These are phyloP conservation scores for Stenodema calcarata DNA, from an alignment of 2,888 invertebrate species.

Conservation along the genomic window DNA sequence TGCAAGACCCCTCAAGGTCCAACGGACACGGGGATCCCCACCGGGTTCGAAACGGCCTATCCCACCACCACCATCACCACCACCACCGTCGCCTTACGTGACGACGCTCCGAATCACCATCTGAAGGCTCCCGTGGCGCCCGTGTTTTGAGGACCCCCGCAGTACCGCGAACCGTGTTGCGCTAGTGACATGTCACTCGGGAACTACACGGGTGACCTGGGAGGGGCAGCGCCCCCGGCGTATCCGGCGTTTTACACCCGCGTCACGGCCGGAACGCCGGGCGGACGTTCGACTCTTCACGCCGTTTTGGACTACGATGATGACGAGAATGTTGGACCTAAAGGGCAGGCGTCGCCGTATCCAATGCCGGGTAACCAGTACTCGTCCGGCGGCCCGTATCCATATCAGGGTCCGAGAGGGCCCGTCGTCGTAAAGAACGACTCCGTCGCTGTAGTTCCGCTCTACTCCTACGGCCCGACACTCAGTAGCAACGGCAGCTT, in stretches of 20 bases:
- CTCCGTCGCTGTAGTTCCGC: slow-evolving; percentile 83
- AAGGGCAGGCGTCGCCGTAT: slow-evolving; percentile 28
- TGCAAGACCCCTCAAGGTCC: background rate
- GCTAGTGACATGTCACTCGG: slow-evolving; percentile 40
- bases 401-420: slow-evolving; percentile 83
- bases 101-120: background rate
- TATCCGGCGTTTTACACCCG: slow-evolving; percentile 59
- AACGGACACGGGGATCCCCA: background rate
- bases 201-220: slow-evolving; percentile 22
- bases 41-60: background rate
- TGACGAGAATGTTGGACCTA: slow-evolving; percentile 58
- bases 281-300: slow-evolving; percentile 71
- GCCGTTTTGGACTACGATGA: slow-evolving; percentile 77
- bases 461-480: slow-evolving; percentile 76
- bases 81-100: too few relatives aligned
- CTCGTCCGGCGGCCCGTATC: slow-evolving; percentile 57
- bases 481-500: slow-evolving; percentile 83
- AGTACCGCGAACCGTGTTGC: slow-evolving; percentile 7
- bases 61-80: background rate
- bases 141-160: too few relatives aligned
- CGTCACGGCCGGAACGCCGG: slow-evolving; percentile 60
- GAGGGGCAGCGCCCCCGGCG: slow-evolving; percentile 14
- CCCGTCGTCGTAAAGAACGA: slow-evolving; percentile 84
- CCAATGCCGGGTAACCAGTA: background rate
- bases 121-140: background rate